These are phyloP conservation scores for Berghia stephanieae DNA, from an alignment of 1,140 invertebrate genomes.

Conservation along the genomic window DNA sequence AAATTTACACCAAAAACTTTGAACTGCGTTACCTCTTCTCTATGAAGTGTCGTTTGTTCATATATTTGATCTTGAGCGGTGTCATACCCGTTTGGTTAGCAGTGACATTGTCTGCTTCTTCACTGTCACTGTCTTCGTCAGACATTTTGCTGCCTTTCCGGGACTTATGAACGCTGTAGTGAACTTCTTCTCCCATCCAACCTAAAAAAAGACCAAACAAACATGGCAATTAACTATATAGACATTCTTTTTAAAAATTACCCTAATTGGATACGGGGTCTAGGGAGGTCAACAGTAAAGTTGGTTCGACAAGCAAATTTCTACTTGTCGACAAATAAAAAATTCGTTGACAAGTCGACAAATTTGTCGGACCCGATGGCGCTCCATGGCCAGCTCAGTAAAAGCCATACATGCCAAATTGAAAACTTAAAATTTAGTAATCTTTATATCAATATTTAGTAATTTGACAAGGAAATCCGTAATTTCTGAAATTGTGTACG, in stretches of 20 bases:
- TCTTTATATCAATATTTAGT: no score
- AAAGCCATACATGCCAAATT: no score
- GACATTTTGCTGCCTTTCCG: neutral
- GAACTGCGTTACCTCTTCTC: constrained; percentile 31
- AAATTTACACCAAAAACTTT: no score
- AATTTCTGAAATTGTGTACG: no score
- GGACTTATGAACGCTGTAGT: constrained; percentile 9
- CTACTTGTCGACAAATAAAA: no score
- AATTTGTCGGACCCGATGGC: no score
- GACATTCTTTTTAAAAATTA: neutral
- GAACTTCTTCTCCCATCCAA: constrained; percentile 23
- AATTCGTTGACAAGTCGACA: no score
- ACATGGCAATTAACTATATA: neutral
- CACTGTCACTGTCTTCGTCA: neutral
- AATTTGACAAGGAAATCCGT: no score
- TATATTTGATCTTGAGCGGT: constrained; percentile 19
- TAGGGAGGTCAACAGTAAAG: neutral
- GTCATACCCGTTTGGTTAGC: constrained; percentile 2
- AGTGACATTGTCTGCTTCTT: neutral
- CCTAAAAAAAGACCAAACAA: constrained; percentile 8
- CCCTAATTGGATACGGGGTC: neutral
- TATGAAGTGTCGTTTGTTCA: constrained; percentile 11
- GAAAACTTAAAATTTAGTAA: no score
- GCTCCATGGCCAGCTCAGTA: no score
- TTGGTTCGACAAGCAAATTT: no score